A percentile compares a stretch with the other conserved stretches of the same genome.
Evolutionary conservation across 30 jellyfish, hydroid and myxozoan species (phyloP).

Genomic region (Morbakka virulenta): DNA sequence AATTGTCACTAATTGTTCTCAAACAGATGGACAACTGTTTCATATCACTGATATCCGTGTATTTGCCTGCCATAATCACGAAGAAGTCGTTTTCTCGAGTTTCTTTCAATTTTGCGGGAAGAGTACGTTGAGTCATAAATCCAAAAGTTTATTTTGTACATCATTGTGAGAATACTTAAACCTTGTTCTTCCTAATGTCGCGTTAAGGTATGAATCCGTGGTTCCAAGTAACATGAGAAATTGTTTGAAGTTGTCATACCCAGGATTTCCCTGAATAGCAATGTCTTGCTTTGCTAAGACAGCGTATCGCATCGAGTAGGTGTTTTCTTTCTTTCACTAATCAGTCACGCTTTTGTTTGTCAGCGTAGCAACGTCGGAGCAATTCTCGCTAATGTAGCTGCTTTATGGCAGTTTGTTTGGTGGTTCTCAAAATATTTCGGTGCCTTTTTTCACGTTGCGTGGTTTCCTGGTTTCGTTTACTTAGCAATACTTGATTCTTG

Average conservation of each 20-base stretch:
- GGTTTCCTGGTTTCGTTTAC: no score
- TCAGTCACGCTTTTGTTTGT: background rate
- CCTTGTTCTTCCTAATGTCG: background rate
- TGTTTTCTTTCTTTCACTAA: background rate
- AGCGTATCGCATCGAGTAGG: background rate
- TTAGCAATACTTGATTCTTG: no score
- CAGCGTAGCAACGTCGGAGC: background rate
- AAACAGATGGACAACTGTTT: background rate
- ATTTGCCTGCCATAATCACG: background rate
- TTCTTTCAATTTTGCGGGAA: background rate
- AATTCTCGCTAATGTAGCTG: no score
- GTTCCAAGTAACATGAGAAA: background rate
- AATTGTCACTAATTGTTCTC: background rate
- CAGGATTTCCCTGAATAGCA: background rate
- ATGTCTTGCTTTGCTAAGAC: background rate
- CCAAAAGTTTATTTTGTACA: background rate
- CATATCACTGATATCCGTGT: background rate
- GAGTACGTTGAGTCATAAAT: background rate
- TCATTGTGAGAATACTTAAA: background rate
- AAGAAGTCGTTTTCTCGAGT: background rate
- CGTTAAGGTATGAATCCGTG: background rate
- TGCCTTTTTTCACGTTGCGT: no score
- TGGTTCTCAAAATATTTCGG: no score
- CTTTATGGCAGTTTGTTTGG: no score
- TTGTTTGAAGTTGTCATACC: background rate